Evolutionary conservation across 2,888 invertebrate species (phyloP).

Genomic region (Drosophila lacicola): DNA sequence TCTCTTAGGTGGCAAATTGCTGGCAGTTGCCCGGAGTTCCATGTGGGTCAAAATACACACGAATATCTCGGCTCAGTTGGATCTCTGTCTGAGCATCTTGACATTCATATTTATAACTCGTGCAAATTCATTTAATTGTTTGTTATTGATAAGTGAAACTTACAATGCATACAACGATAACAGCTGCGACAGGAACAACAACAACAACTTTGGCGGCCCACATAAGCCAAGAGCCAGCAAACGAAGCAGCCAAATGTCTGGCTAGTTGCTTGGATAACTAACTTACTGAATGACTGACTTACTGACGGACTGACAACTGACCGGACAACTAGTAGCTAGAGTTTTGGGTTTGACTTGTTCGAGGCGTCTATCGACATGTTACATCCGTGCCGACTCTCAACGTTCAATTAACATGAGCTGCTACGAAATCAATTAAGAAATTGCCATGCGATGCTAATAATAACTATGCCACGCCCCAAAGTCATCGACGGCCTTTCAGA

Average conservation of each 20-base stretch:
- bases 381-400: constrained; percentile 65
- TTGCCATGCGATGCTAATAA: constrained; percentile 70
- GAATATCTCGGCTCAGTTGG: constrained; percentile 36
- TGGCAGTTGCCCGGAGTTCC: constrained; percentile 66
- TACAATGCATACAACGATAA: constrained; percentile 33
- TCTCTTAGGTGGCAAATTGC: constrained; percentile 77
- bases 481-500: constrained; percentile 39
- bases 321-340: constrained; percentile 37
- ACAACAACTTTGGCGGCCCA: constrained; percentile 21
- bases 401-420: constrained; percentile 60
- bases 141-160: constrained; percentile 67
- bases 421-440: constrained; percentile 73
- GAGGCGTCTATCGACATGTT: constrained; percentile 67
- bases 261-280: constrained; percentile 14
- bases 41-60: constrained; percentile 74
- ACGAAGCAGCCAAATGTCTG: constrained; percentile 15
- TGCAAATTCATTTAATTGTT: constrained; percentile 69
- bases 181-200: constrained; percentile 10
- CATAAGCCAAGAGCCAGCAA: constrained; percentile 12
- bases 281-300: constrained; percentile 26
- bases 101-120: constrained; percentile 76
- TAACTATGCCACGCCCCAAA: constrained; percentile 51
- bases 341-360: constrained; percentile 36
- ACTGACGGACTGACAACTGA: constrained; percentile 55
- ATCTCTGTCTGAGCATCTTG: constrained; percentile 53